Conservation (phyloP, 2,113 vertebrate species). For the Physeter macrocephalus region DNA sequence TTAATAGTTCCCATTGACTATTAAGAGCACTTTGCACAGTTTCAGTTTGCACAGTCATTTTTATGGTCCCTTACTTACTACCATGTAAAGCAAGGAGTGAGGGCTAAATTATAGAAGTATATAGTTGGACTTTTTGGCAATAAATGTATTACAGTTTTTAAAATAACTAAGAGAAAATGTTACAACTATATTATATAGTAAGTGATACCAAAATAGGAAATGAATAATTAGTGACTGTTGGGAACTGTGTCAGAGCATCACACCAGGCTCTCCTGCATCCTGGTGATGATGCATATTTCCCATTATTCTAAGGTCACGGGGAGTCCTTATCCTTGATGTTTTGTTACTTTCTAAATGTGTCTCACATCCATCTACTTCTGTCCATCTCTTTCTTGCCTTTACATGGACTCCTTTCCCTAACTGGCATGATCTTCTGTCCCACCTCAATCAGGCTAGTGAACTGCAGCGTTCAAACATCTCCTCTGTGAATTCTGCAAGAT, state of each 20-base stretch:
- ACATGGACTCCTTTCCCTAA: background rate
- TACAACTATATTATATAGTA: background rate
- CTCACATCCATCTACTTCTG: background rate
- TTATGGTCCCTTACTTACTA: background rate
- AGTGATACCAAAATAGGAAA: background rate
- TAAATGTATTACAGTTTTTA: background rate
- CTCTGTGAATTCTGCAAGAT: background rate
- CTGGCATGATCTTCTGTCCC: background rate
- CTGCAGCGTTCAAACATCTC: background rate
- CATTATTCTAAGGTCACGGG: background rate
- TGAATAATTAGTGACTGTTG: background rate
- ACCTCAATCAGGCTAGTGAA: background rate
- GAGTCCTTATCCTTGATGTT: background rate
- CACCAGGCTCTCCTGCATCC: background rate
- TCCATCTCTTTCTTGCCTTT: background rate
- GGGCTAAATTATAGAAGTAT: background rate
- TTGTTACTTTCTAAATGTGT: background rate
- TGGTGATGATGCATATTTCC: background rate
- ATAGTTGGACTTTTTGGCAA: background rate
- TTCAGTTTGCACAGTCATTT: background rate
- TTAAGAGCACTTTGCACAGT: background rate
- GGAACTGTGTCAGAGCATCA: background rate
- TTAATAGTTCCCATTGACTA: background rate
- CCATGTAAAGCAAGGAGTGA: background rate
- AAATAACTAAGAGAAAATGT: background rate